These are phyloP conservation scores for Mus spicilegus DNA, from an alignment of 2,113 vertebrate genomes.

Conservation along the genomic window DNA sequence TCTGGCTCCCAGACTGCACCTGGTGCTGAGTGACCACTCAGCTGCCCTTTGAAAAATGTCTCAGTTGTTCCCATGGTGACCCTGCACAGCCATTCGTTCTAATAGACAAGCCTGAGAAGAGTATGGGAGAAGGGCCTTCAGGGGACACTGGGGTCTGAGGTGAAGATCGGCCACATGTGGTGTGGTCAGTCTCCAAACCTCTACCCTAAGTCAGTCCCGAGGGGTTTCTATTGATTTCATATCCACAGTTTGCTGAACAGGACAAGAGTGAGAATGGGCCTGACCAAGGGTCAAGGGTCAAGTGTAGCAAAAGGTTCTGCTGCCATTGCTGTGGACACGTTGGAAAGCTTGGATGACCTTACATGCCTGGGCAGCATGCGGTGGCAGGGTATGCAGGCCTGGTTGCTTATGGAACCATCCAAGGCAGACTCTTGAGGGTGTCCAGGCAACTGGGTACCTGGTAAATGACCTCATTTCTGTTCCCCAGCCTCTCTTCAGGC, in stretches of 20 bases:
- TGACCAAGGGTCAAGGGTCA: background rate
- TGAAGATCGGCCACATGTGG: background rate
- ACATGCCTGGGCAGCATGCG: accelerated
- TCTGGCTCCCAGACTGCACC: background rate
- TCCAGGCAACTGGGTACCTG: background rate
- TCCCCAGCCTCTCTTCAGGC: background rate
- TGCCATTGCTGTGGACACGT: background rate
- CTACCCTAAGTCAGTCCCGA: background rate
- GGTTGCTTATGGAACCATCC: background rate
- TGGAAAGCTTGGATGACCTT: background rate
- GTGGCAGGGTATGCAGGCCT: background rate
- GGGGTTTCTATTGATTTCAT: background rate
- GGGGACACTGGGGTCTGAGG: background rate
- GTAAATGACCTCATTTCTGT: background rate
- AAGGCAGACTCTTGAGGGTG: background rate
- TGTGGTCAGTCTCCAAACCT: background rate
- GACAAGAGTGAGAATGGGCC: background rate
- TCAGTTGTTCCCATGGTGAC: background rate
- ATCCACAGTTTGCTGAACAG: background rate
- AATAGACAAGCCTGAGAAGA: background rate
- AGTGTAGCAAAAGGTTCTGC: background rate
- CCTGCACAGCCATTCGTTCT: background rate
- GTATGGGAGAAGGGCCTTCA: background rate
- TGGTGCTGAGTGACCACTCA: background rate
- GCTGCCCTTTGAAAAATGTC: background rate